phyloP scores from a whole-genome alignment of 2,797 vertebrate species.

The Lepilemur ruficaudatus region DNA sequence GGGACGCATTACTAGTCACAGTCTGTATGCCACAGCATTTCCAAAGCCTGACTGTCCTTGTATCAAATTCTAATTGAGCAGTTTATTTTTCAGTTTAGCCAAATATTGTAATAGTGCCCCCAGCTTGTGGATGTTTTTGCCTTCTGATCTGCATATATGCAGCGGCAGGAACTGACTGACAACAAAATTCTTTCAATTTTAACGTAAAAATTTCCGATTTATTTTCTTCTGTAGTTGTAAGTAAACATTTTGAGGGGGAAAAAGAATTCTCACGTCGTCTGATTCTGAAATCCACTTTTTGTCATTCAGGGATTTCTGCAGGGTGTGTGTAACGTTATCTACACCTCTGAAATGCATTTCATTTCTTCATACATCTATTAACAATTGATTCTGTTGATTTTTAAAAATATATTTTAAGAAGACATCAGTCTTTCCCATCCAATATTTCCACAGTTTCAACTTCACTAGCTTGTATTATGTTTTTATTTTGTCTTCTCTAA shows the following conservation, averaged over 20 bases:
- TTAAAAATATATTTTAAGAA: not conserved
- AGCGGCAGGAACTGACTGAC: slow-evolving; percentile 36
- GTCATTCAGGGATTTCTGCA: slow-evolving; percentile 14
- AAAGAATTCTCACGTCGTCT: not conserved
- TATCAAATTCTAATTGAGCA: not conserved
- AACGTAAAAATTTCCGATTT: slow-evolving; percentile 54
- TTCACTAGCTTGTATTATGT: not conserved
- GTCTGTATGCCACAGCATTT: not conserved
- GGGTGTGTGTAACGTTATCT: not conserved
- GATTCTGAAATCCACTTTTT: slow-evolving; percentile 40
- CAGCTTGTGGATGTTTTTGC: not conserved
- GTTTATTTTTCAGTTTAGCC: slow-evolving; percentile 43
- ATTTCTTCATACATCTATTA: slow-evolving; percentile 3
- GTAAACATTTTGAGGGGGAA: slow-evolving; percentile 15
- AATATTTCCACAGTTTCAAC: not conserved
- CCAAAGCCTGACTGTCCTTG: not conserved
- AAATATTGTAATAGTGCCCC: not conserved
- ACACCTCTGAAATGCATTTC: not conserved
- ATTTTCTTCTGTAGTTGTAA: slow-evolving; percentile 39
- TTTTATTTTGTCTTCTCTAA: slow-evolving; percentile 33
- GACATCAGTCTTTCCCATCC: not conserved
- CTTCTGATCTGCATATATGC: slow-evolving; percentile 26
- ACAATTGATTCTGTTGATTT: slow-evolving; percentile 15
- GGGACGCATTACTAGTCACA: not conserved
- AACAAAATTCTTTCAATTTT: slow-evolving; percentile 61